Evolutionary conservation across 2,888 invertebrate genomes (phyloP), one percentile per base, ranked within the genome.

Genomic region (Metacarcinus magister): DNA sequence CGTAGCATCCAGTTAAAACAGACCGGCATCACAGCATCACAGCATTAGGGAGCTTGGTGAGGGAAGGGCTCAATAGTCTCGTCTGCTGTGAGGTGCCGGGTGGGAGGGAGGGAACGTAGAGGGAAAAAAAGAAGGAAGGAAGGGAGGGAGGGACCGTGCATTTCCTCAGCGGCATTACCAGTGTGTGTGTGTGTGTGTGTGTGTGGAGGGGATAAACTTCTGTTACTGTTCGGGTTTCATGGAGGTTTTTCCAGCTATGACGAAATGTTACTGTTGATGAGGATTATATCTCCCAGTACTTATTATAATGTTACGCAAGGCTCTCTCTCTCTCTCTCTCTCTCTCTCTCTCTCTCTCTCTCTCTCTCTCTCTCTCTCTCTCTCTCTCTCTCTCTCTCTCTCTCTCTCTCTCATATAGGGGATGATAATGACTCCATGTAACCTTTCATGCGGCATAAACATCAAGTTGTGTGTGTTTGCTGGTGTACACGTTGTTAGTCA

Each of bases 321-420:
- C 39, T 43, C 92, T 44, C 23, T 46, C 92, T 92, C 92, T 92
- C 92, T 91, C 91, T 44, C 39, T 43, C 92, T 44, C 46, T 46
- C 92, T 92, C 92, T 92, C 92, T 91, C 91, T 91, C 91, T 91
- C 91, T 91, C 91, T 91, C 91, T 91, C 48, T 48, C 48, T 48
- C 48, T 48, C 48, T 48, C 48, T 48, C 48, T 48, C 48, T 48
- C 48, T 48, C 48, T 48, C 48, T 48, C 48, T 48, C 46, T 46
- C 46, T 46, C 46, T 46, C 46, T 46, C 46, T 46, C 46, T 46
- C 46, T 46, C 46, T 46, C 46, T 46, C 46, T 46, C 48, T 48
- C 48, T 48, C 48, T 48, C 91, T 91, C 91, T 91, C 91, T 91
- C 91, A 39, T 39, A 39, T 39, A 39, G 39, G 39, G 39, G 39